Base-by-base conservation (phyloP, 92 coral and sea anemone species). In the Muricea muricata region DNA sequence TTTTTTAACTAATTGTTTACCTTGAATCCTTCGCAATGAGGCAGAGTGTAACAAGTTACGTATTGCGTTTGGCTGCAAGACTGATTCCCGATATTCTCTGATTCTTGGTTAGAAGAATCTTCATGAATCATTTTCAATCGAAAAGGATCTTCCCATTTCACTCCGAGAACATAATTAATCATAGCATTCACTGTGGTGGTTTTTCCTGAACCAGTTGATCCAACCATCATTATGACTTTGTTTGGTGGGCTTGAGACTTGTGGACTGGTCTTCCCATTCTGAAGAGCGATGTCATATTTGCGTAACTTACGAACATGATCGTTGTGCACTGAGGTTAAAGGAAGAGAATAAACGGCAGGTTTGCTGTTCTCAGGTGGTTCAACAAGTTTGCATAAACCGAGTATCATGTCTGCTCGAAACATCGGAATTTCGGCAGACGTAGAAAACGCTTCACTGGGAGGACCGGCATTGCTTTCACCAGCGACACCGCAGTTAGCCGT, bases 71-170 rank as follows among this genome's bases (percentile, higher is more conserved):
- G 87, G 65, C 82, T 84, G 54, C 76, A 57, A 25, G 74, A 54
- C 65, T 84, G 87, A 20, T 84, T 26, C 35, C 87, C 87, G 63
- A 84, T 84, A 23, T 17, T 41, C 65, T 35, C 82, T 15, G 73
- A 23, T 70, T 74, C 82, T 73, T 84, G 87, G 75, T 73, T 73
- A 55, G 81, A 15, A 33, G 82, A 84, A 56, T 72, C 81, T 60
- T 84, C 87, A 56, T 84, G 82, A 72, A 84, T 84, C 82, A 84
- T 56, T 73, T 84, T 84, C 60, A 84, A 40, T 47, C 87, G 87
- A 65, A 84, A 84, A 14, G 61, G 14, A 29, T 84, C 60, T 42
- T 84, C 65, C 87, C 87, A 84, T 20, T 57, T 48, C 56, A 84
- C 87, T 0, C 87, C 87, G 40, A 84, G 39, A 66, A 84, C 33